These are phyloP conservation scores for Actinostola sp. DNA, from an alignment of 92 coral and sea anemone genomes.

Conservation along the genomic window DNA sequence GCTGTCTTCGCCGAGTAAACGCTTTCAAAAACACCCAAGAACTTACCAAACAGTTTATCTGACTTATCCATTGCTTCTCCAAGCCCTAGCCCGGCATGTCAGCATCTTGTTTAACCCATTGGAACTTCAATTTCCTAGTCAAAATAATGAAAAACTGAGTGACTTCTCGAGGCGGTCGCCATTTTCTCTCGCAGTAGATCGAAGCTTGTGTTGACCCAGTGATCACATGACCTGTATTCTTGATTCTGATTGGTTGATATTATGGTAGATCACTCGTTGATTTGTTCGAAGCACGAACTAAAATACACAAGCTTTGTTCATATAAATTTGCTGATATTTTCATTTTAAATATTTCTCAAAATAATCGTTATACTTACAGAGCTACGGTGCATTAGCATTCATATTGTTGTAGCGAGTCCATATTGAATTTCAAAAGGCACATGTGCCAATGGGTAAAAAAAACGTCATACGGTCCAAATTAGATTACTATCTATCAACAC, in stretches of 20 bases:
- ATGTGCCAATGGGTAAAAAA: no score
- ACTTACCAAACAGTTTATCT: conserved; percentile 49
- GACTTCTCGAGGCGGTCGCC: conserved; percentile 42
- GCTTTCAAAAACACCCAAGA: conserved; percentile 4
- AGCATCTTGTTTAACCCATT: conserved; percentile 46
- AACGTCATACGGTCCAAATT: background rate
- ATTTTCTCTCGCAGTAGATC: conserved; percentile 52
- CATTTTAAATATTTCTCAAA: background rate
- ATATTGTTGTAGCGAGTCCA: background rate
- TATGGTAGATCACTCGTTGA: conserved; percentile 13
- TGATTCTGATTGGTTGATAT: conserved; percentile 52
- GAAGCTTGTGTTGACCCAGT: conserved; percentile 59
- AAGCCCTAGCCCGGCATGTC: conserved; percentile 45
- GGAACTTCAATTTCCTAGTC: conserved; percentile 1
- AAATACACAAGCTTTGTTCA: conserved; percentile 20
- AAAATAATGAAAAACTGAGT: conserved; percentile 22
- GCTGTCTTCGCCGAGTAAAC: conserved; percentile 10
- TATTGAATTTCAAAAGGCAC: no score
- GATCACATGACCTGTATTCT: conserved; percentile 58
- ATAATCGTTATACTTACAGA: background rate
- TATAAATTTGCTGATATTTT: background rate
- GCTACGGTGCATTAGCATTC: background rate
- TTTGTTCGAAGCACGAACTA: conserved; percentile 14
- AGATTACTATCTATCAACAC: conserved; percentile 11
- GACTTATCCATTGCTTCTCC: conserved; percentile 35